A percentile compares a stretch with the other conserved stretches of the same genome.
These are phyloP conservation scores for Drosophila tristis DNA, from an alignment of 1,140 invertebrate genomes.

Conservation along the genomic window DNA sequence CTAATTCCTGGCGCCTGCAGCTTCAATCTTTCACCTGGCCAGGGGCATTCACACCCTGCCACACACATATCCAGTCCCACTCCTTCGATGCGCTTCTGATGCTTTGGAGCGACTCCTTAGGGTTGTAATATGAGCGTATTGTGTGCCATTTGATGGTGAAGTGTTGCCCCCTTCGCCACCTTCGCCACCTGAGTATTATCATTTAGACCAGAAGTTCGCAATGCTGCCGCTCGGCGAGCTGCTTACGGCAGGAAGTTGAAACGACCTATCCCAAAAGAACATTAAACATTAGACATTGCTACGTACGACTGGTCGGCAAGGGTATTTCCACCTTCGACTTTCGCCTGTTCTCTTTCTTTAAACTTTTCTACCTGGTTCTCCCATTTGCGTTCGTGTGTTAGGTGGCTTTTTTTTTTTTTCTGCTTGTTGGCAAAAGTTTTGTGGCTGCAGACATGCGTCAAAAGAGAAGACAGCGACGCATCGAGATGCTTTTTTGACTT, in stretches of 20 bases:
- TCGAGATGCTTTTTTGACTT: slow-evolving; percentile 1
- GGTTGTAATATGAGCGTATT: slow-evolving; percentile 69
- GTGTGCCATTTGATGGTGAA: slow-evolving; percentile 70
- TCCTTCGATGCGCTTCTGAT: slow-evolving; percentile 9
- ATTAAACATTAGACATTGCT: too few species aligned
- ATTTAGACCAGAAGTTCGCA: too few species aligned
- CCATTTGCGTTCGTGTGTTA: slow-evolving; percentile 30
- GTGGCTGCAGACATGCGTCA: slow-evolving; percentile 33
- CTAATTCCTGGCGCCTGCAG: slow-evolving; percentile 73
- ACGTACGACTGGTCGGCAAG: too few species aligned
- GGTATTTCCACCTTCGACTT: too few species aligned
- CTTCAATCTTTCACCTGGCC: slow-evolving; percentile 68
- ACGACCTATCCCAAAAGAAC: too few species aligned
- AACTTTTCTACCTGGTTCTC: slow-evolving; percentile 31
- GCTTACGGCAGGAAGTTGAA: too few species aligned
- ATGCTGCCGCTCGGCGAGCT: too few species aligned
- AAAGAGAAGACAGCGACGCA: slow-evolving; percentile 2
- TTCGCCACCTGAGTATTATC: too few species aligned
- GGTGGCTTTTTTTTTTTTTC: slow-evolving; percentile 17
- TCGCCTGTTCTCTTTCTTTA: too few species aligned
- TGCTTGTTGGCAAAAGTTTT: slow-evolving; percentile 40
- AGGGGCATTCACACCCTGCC: slow-evolving; percentile 11
- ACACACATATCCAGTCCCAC: slow-evolving; percentile 4
- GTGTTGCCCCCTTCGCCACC: slow-evolving; percentile 1
- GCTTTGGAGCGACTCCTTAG: slow-evolving; percentile 21